Base-by-base conservation (phyloP, 2,888 invertebrate species). In the Hedya salicella region DNA sequence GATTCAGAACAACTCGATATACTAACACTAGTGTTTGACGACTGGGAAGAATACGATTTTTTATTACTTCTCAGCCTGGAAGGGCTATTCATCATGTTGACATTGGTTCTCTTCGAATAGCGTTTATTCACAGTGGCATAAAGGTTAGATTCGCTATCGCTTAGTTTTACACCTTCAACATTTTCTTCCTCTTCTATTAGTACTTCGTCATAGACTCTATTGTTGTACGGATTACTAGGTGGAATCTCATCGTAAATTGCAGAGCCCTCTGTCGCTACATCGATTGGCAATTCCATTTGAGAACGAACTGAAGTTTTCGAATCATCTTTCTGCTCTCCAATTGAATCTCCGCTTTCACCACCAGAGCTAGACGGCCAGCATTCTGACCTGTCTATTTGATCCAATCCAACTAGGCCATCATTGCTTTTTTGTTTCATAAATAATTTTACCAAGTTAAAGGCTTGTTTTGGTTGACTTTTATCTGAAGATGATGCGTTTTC, bases 351-450 rank as follows among this genome's bases (percentile, higher is more conserved):
- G 70, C 94, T 94, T 74, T 93, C 94, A 46, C 94, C 94, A 69
- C 95, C 94, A 64, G 93, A 93, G 73, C 94, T 94, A 17, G 93
- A 94, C 3, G 96, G 96, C 96, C 96, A 96, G 79, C 96, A 96
- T 74, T 96, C 95, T 1, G 96, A 96, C 71, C 89, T 80, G 69
- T 92, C 91, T 48, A 96, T 94, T 72, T 96, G 96, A 82, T 96
- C 96, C 92, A 96, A 94, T 62, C 94, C 94, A 75, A 94, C 93
- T 75, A 95, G 95, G 65, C 95, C 95, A 83, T 96, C 96, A 62
- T 95, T 95, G 72, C 96, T 97, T 84, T 97, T 97, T 81, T 97
- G 97, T 85, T 97, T 97, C 94, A 97, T 97, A 81, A 97, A 97
- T 71, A 97, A 92, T 85, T 96, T 96, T 48, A 97, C 96, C 79